These are phyloP conservation scores for Orientallactaga sibirica DNA, from an alignment of 2,797 vertebrate species.

Conservation along the genomic window DNA sequence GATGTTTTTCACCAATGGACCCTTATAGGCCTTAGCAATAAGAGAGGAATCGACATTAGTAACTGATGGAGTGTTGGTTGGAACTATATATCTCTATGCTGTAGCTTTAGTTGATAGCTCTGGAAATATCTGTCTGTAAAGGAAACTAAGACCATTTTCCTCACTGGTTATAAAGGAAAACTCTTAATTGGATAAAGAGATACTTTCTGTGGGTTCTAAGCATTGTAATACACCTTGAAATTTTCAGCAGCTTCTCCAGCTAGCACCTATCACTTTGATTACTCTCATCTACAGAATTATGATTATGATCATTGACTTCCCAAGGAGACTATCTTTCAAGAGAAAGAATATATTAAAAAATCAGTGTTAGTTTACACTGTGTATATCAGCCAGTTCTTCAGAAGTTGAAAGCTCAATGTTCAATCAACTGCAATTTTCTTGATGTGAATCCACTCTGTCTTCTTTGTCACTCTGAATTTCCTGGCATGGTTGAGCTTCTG, in stretches of 20 bases:
- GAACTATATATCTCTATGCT: background rate
- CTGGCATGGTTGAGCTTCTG: background rate
- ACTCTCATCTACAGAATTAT: background rate
- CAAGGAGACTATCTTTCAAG: background rate
- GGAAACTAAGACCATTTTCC: background rate
- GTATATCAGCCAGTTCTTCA: background rate
- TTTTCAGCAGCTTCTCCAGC: background rate
- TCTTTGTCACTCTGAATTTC: background rate
- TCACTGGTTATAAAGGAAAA: background rate
- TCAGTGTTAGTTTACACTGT: background rate
- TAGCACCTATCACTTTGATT: background rate
- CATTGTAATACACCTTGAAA: background rate
- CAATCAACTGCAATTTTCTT: background rate
- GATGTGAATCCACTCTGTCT: background rate
- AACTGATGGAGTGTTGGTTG: background rate
- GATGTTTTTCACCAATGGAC: background rate
- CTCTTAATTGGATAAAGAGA: background rate
- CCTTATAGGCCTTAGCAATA: background rate
- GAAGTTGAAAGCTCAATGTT: conserved; percentile 4
- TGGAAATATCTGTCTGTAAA: conserved; percentile 37
- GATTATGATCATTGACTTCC: conserved; percentile 17
- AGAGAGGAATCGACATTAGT: background rate
- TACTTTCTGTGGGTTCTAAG: background rate
- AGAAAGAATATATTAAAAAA: background rate
- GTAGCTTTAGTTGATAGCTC: background rate